Evolutionary conservation across 2,797 vertebrate genomes (phyloP).

Genomic region (Gallinago stenura): DNA sequence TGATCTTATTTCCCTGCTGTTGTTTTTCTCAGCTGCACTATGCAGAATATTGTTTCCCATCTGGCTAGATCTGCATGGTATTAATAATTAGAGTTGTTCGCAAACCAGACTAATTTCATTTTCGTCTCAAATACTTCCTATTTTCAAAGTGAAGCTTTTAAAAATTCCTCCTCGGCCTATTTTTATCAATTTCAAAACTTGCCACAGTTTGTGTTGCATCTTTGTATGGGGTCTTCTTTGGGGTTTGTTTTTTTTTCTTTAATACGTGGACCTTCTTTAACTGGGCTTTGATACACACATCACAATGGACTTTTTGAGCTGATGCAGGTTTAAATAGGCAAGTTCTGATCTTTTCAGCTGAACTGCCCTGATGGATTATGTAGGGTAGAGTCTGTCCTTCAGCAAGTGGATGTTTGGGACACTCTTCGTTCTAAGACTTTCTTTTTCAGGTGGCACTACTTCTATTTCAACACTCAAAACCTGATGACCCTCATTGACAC

Average conservation of each 20-base stretch:
- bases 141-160: not conserved
- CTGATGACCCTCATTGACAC: fast-evolving
- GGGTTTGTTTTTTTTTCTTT: not conserved
- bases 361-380: not conserved
- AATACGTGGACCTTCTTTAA: not conserved
- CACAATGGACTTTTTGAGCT: not conserved
- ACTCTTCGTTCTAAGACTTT: not conserved
- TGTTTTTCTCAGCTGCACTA: not conserved
- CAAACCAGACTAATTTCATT: not conserved
- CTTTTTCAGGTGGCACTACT: not conserved
- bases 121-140: not conserved
- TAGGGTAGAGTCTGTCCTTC: not conserved
- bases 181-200: not conserved
- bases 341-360: not conserved
- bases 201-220: fast-evolving
- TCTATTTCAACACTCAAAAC: not conserved
- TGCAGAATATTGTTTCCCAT: not conserved
- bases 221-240: not conserved
- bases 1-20: not conserved
- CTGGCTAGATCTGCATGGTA: not conserved
- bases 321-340: not conserved
- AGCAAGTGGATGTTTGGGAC: not conserved
- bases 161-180: not conserved
- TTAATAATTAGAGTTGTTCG: not conserved
- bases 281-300: not conserved